Conservation (phyloP, 2,888 invertebrate genomes). For the Drosophila putrida region DNA sequence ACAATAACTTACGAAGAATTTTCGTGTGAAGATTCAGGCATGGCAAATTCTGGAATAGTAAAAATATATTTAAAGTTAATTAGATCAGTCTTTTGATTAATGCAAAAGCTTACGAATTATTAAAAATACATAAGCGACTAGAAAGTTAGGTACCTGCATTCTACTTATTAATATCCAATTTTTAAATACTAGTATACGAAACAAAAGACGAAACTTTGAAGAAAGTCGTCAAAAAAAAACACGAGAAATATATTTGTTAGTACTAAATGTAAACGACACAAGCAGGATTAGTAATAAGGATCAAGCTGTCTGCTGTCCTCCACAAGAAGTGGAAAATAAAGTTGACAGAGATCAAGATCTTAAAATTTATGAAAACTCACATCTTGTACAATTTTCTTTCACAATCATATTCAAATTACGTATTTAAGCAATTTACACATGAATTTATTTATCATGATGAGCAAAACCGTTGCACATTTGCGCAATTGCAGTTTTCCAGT, state of each 20-base stretch:
- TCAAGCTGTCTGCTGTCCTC: too few species aligned
- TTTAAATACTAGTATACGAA: neutral
- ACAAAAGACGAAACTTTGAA: neutral
- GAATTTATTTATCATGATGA: too few species aligned
- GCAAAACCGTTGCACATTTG: too few species aligned
- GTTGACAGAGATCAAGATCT: too few species aligned
- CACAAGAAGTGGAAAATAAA: too few species aligned
- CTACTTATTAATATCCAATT: neutral
- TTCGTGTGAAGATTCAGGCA: conserved; percentile 60
- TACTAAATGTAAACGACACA: neutral
- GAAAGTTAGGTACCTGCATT: too few species aligned
- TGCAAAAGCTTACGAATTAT: conserved; percentile 1
- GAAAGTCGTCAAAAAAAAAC: neutral
- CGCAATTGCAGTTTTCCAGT: too few species aligned
- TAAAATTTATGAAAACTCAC: too few species aligned
- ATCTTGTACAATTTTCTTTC: too few species aligned
- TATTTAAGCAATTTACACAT: too few species aligned
- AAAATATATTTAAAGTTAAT: conserved; percentile 9
- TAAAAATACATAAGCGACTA: neutral
- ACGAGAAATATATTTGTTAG: neutral
- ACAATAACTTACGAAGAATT: conserved; percentile 61
- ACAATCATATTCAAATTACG: too few species aligned
- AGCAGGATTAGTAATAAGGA: neutral
- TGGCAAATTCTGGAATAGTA: conserved; percentile 58
- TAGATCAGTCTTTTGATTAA: neutral